phyloP scores from a whole-genome alignment of 2,113 vertebrate genomes.

The Leucopternis melanops region DNA sequence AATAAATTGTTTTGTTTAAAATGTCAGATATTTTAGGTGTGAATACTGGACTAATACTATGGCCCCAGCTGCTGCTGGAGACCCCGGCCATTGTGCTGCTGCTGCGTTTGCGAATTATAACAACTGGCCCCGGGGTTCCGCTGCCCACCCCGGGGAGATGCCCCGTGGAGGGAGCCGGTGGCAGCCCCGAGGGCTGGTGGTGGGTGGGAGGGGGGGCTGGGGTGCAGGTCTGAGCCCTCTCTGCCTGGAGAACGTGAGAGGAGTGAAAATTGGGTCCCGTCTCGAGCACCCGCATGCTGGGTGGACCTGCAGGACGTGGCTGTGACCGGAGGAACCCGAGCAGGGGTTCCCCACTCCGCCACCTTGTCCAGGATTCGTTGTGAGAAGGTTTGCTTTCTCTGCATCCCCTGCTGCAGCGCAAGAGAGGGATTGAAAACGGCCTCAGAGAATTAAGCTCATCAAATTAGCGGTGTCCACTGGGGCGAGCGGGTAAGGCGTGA shows the following conservation, averaged over 20 bases:
- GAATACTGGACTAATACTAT: background rate
- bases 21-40: background rate
- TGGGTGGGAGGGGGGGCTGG: background rate
- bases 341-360: too few relatives aligned
- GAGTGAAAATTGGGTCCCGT: fast-evolving
- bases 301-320: background rate
- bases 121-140: background rate
- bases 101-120: background rate
- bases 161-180: background rate
- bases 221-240: background rate
- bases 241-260: fast-evolving
- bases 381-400: background rate
- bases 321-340: fast-evolving
- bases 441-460: background rate
- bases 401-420: background rate
- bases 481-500: background rate
- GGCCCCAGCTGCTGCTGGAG: background rate
- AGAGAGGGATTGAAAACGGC: background rate
- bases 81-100: background rate
- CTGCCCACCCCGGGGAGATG: background rate
- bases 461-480: background rate
- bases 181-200: background rate
- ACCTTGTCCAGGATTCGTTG: fast-evolving
- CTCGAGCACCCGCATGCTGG: background rate
- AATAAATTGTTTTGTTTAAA: background rate